Base-by-base conservation (phyloP, 2,113 vertebrate species). In the Camelus bactrianus region DNA sequence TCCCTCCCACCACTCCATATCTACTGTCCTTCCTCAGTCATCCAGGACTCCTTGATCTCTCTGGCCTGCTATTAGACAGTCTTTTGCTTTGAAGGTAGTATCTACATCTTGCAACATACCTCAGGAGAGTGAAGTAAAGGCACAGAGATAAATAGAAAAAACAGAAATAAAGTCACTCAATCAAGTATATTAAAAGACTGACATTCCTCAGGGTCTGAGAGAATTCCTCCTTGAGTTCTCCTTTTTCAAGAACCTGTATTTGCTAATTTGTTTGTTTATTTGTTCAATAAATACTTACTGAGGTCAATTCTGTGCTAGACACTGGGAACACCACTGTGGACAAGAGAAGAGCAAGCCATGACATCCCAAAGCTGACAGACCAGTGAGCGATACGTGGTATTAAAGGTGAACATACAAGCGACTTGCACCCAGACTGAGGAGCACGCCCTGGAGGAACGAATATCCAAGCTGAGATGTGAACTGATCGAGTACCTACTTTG, bases 281-380 rank as follows among this genome's bases (percentile, higher is more conserved):
- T 67, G 69, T 89, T 93, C 32, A 56, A 46, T 58, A 81, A 26
- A 76, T 92, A 81, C 96, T 86, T 72, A 46, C 76, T 89, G 65
- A 70, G 28, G 19, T 84, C 62, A 85, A 54, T 58, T 16, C 62
- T 84, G 58, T 73, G 60, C 67, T 65, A n/a, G n/a, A 67, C 60
- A 50, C 81, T 38, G 35, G 54, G 72, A 42, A 60, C 42, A 72
- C 54, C 46, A 64, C 64, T 72, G 30, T 79, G 54, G 56, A 67
- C 62, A 56, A 17, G 32, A 86, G 56, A 95, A 87, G 35, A 46
- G 11, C 32, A 69, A 28, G 58, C 35, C 24, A 80, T 80, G 58
- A 28, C 42, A 6, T 35, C 52, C 46, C 52, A 86, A 70, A 62
- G 67, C 26, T 54, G 86, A 84, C 30, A 81, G 82, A 52, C 72